Evolutionary conservation across 37 sponge, comb jelly and placozoan genomes (phyloP).

Genomic region (Theonella swinhoei): DNA sequence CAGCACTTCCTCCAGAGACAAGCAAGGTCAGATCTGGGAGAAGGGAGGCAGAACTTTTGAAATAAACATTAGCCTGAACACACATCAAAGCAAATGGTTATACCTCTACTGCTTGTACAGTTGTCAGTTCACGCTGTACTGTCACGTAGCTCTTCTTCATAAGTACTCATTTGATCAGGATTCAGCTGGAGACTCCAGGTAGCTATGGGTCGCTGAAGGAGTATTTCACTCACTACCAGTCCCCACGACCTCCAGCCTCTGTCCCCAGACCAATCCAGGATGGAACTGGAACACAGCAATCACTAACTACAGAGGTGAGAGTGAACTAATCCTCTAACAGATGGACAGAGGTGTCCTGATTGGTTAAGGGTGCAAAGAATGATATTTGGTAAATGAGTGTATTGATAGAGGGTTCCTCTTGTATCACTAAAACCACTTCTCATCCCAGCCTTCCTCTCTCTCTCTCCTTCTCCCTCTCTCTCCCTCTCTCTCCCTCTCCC

Average conservation of each 20-base stretch:
- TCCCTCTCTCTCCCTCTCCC: too few relatives aligned
- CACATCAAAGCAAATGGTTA: too few relatives aligned
- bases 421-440: too few relatives aligned
- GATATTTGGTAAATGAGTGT: too few relatives aligned
- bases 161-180: conserved; percentile 28
- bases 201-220: conserved; percentile 74
- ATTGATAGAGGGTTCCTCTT: too few relatives aligned
- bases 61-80: background rate
- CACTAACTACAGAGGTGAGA: too few relatives aligned
- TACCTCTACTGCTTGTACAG: too few relatives aligned
- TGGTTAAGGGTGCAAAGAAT: too few relatives aligned
- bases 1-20: conserved; percentile 79
- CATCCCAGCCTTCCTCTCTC: too few relatives aligned
- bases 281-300: background rate
- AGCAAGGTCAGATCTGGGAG: conserved; percentile 76
- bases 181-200: conserved; percentile 67
- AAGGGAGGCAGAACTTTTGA: background rate
- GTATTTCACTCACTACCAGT: conserved; percentile 55
- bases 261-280: conserved; percentile 18
- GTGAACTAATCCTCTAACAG: background rate
- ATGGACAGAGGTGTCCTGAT: background rate
- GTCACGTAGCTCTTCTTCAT: too few relatives aligned
- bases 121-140: too few relatives aligned
- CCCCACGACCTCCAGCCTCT: background rate
- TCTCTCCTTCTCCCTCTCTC: too few relatives aligned